Evolutionary conservation across 2,113 vertebrate species (phyloP).

Genomic region (Xerus inauris): DNA sequence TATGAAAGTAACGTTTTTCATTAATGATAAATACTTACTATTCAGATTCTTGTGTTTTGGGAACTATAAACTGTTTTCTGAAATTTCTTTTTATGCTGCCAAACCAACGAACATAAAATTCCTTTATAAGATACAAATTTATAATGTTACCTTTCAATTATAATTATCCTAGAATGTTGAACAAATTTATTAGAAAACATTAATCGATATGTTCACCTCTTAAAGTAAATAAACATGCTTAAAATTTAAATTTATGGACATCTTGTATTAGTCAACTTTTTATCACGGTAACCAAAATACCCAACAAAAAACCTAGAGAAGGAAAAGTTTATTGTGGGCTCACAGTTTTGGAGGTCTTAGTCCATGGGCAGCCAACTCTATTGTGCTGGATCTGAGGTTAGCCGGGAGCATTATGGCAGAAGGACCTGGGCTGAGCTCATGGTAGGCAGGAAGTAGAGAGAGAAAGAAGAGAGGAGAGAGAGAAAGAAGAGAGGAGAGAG

Average conservation of each 20-base stretch:
- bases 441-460: no score
- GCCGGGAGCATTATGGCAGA: no score
- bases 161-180: background rate
- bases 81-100: conserved; percentile 24
- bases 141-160: background rate
- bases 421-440: no score
- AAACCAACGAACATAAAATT: background rate
- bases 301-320: no score
- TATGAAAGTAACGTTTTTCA: conserved; percentile 37
- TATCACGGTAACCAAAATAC: no score
- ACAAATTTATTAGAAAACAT: background rate
- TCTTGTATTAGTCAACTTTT: no score
- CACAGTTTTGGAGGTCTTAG: no score
- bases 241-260: conserved; percentile 18
- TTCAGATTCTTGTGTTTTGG: conserved; percentile 46
- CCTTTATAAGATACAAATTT: background rate
- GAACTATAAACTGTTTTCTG: conserved; percentile 12
- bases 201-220: background rate
- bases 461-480: no score
- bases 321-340: no score
- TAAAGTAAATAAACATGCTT: conserved; percentile 25
- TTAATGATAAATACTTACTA: conserved; percentile 17
- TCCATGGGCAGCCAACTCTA: no score
- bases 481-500: no score
- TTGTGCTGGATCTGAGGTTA: no score